These are phyloP conservation scores for Montipora efflorescens DNA, from an alignment of 64 coral and sea anemone species.

Conservation along the genomic window DNA sequence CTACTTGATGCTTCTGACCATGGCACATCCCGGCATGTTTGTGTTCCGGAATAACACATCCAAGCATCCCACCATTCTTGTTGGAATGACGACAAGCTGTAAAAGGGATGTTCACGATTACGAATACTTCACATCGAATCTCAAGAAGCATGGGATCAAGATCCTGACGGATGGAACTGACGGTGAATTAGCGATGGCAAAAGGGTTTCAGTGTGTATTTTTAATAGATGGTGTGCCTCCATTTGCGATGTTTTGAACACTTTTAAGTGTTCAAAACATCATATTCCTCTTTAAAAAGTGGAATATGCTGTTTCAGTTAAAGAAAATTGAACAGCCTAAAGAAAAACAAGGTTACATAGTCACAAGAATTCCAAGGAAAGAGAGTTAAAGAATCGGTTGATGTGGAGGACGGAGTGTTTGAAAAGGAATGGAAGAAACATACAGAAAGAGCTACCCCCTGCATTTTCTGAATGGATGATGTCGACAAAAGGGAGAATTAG, in stretches of 20 bases:
- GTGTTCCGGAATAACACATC: constrained; percentile 42
- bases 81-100: constrained; percentile 41
- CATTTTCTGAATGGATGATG: constrained; percentile 14
- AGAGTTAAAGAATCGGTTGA: constrained; percentile 31
- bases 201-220: constrained; percentile 43
- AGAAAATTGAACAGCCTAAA: no score
- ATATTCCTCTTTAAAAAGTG: no score
- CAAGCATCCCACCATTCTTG: constrained; percentile 67
- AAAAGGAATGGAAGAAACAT: neutral
- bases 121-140: constrained; percentile 36
- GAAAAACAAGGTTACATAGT: constrained; percentile 36
- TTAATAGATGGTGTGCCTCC: constrained; percentile 13
- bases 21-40: constrained; percentile 69
- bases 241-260: constrained; percentile 67
- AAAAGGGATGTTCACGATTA: constrained; percentile 47
- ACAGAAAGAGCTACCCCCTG: neutral
- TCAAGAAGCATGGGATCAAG: neutral
- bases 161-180: constrained; percentile 48
- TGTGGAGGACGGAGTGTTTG: constrained; percentile 9
- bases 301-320: no score
- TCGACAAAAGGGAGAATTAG: constrained; percentile 15
- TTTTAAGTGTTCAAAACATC: neutral
- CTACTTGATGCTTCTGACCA: constrained; percentile 48
- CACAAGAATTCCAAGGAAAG: constrained; percentile 38
- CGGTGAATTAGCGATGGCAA: constrained; percentile 64